These are phyloP conservation scores for Girardia tigrina DNA, from an alignment of 2,888 invertebrate species.

Conservation along the genomic window DNA sequence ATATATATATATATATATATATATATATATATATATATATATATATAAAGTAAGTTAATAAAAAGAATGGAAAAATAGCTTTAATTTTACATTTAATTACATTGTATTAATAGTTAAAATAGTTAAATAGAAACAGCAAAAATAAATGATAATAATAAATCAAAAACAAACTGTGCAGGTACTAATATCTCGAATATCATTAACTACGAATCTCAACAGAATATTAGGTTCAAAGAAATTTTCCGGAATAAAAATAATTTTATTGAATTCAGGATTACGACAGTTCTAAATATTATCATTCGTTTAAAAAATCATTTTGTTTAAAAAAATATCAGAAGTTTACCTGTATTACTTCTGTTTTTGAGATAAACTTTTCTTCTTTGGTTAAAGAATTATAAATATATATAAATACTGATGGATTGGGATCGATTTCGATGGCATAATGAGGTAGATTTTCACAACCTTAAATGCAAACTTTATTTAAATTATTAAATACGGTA, in stretches of 20 bases:
- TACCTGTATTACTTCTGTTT: not conserved
- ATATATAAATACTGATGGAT: not conserved
- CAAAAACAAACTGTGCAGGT: not conserved
- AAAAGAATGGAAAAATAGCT: too few relatives aligned
- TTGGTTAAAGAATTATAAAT: not conserved
- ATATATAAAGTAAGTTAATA: too few relatives aligned
- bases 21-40: too few relatives aligned
- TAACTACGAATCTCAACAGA: not conserved
- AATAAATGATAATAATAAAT: too few relatives aligned
- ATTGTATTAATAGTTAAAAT: too few relatives aligned
- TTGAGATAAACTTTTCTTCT: constrained; percentile 8
- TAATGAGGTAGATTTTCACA: constrained; percentile 12
- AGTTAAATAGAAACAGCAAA: too few relatives aligned
- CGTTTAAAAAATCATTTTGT: not conserved
- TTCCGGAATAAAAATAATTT: not conserved
- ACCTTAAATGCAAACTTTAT: too few relatives aligned
- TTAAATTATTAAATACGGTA: too few relatives aligned
- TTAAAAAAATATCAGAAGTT: not conserved
- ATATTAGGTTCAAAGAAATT: not conserved
- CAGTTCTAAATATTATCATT: not conserved
- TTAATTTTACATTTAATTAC: too few relatives aligned
- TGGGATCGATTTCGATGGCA: not conserved
- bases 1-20: too few relatives aligned
- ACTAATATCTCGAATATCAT: not conserved
- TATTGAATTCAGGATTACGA: not conserved